Conservation (phyloP, 2,113 vertebrate species). For the Elanus axillaris region DNA sequence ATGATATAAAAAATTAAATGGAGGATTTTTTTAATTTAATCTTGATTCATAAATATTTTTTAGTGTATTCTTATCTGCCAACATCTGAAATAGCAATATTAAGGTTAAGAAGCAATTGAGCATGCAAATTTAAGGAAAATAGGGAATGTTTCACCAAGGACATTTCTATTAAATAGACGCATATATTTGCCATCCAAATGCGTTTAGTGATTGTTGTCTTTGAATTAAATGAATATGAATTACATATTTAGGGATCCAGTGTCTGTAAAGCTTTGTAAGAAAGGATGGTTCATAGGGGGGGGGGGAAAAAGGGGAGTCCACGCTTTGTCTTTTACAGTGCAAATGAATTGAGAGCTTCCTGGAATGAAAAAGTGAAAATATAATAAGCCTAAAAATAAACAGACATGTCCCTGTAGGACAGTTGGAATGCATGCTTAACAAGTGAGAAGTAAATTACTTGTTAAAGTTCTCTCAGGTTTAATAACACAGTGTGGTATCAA, state of each 20-base stretch:
- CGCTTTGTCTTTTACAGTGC: neutral
- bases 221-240: neutral
- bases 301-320: neutral
- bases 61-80: neutral
- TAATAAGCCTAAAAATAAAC: constrained; percentile 22
- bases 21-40: neutral
- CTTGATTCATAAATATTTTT: neutral
- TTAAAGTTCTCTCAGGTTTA: constrained; percentile 66
- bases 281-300: neutral
- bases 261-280: neutral
- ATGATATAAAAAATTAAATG: neutral
- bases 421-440: constrained; percentile 36
- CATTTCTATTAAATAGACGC: neutral
- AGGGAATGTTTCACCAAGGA: neutral
- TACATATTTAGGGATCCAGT: neutral
- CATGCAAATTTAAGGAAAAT: neutral
- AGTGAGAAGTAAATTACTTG: constrained; percentile 57
- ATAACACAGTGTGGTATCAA: constrained; percentile 60
- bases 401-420: constrained; percentile 28
- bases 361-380: constrained; percentile 35
- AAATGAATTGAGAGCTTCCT: neutral
- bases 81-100: neutral
- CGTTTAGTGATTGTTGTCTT: neutral
- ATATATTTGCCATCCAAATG: neutral
- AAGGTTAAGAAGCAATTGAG: neutral